These are phyloP conservation scores for Macrophya alboannulata DNA, from an alignment of 2,888 invertebrate species.

Conservation along the genomic window DNA sequence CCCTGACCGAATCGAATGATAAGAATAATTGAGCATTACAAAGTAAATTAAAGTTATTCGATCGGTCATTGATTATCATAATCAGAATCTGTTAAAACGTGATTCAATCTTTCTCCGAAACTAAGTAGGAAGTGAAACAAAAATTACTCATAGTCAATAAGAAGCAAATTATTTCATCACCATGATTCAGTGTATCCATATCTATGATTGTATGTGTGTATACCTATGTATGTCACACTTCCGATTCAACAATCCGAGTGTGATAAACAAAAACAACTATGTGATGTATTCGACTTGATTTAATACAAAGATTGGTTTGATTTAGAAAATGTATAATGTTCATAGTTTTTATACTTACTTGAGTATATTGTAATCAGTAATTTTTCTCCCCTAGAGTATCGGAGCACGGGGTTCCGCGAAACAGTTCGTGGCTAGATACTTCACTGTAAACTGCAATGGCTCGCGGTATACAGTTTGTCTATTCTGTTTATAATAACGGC, in stretches of 20 bases:
- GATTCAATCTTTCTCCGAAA: background rate
- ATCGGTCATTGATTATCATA: background rate
- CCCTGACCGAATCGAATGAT: background rate
- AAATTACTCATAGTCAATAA: background rate
- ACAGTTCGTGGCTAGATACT: conserved; percentile 12
- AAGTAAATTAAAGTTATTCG: background rate
- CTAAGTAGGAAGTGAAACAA: background rate
- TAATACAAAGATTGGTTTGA: background rate
- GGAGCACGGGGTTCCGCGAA: conserved; percentile 30
- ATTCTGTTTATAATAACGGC: background rate
- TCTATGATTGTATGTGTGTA: background rate
- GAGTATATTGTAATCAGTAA: background rate
- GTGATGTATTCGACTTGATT: background rate
- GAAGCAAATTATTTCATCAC: conserved; percentile 10
- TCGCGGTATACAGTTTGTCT: background rate
- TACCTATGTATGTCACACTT: background rate
- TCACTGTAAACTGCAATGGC: conserved; percentile 36
- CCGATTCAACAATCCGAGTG: background rate
- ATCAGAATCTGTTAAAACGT: background rate
- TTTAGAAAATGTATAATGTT: background rate
- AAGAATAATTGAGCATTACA: background rate
- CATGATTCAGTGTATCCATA: background rate
- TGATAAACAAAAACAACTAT: conserved; percentile 3
- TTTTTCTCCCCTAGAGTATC: background rate
- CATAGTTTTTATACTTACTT: background rate